A percentile compares a stretch with the other conserved stretches of the same genome.
phyloP scores from a whole-genome alignment of 2,797 vertebrate genomes.

The Natrix natrix region DNA sequence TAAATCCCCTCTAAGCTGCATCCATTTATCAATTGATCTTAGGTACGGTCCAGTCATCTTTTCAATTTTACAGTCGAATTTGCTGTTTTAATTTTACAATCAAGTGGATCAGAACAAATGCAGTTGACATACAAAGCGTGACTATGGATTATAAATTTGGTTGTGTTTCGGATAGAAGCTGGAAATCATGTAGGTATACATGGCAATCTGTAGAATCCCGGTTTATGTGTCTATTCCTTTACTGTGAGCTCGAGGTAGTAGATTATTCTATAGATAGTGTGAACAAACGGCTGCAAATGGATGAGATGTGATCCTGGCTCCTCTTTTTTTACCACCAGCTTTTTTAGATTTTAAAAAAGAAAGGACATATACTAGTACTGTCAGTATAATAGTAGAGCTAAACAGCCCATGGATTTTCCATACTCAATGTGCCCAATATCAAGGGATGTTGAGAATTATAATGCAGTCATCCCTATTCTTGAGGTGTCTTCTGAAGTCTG shows the following conservation, averaged over 20 bases:
- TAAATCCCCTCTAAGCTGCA: not conserved
- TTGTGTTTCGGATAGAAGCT: not conserved
- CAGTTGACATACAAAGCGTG: not conserved
- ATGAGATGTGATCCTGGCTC: no score
- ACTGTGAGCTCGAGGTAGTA: not conserved
- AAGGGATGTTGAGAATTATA: no score
- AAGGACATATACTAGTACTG: no score
- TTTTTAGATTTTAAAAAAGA: no score
- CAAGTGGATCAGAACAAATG: not conserved
- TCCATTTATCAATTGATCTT: not conserved
- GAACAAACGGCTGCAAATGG: no score
- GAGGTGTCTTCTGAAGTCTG: no score
- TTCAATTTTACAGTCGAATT: not conserved
- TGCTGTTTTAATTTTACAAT: not conserved
- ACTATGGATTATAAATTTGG: not conserved
- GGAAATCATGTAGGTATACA: not conserved
- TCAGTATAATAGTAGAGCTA: no score
- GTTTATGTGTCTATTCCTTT: not conserved
- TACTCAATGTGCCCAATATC: no score
- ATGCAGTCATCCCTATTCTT: no score
- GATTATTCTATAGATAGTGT: not conserved
- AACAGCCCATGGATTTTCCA: no score
- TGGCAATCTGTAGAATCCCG: not conserved
- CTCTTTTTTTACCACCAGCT: no score
- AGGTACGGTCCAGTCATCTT: not conserved